These are phyloP conservation scores for Macrosoma leucophasiata DNA, from an alignment of 2,888 invertebrate genomes.

Conservation along the genomic window DNA sequence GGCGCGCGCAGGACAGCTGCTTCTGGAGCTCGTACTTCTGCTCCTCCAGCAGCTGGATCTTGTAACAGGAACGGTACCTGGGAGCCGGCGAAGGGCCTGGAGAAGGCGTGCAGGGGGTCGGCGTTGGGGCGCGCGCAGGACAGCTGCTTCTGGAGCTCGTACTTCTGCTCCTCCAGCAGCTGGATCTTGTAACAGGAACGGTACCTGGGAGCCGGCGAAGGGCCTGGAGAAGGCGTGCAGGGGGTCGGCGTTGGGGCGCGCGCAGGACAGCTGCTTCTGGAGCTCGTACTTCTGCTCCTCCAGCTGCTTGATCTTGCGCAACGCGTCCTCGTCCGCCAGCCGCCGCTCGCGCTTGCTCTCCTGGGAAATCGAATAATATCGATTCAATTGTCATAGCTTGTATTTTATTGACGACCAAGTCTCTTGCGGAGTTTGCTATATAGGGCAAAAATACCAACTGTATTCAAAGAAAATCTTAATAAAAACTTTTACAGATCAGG, in stretches of 20 bases:
- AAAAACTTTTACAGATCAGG: too few relatives aligned
- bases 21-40: conserved; percentile 93
- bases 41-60: too few relatives aligned
- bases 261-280: conserved; percentile 90
- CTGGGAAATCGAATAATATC: conserved; percentile 46
- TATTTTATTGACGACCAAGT: too few relatives aligned
- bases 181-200: too few relatives aligned
- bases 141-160: conserved; percentile 93
- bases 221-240: conserved; percentile 77
- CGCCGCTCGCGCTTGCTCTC: conserved; percentile 96
- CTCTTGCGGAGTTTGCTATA: too few relatives aligned
- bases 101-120: conserved; percentile 69
- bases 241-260: conserved; percentile 60
- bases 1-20: conserved; percentile 83
- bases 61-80: too few relatives aligned
- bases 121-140: conserved; percentile 76
- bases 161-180: conserved; percentile 94
- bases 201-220: conserved; percentile 83
- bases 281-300: conserved; percentile 95
- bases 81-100: conserved; percentile 82
- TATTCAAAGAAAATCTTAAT: too few relatives aligned
- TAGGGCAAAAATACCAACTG: too few relatives aligned
- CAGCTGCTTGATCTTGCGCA: conserved; percentile 93
- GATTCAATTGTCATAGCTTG: too few relatives aligned
- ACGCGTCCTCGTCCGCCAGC: conserved; percentile 94